Evolutionary conservation across 2,113 vertebrate species (phyloP).

Genomic region (Bos javanicus): DNA sequence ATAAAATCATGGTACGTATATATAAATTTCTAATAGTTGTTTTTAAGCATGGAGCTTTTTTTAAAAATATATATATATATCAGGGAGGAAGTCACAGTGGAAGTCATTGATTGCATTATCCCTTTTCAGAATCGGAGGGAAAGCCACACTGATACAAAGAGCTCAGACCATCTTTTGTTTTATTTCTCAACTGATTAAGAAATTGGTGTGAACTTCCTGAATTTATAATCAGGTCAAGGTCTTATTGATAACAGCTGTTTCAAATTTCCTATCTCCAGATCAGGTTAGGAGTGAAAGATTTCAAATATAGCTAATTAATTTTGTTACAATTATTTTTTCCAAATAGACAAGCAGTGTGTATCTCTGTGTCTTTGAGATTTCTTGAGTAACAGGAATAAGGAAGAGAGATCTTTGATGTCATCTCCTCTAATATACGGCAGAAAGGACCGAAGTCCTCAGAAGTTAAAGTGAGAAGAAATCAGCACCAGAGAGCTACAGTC

Average conservation of each 20-base stretch:
- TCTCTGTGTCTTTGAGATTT: not conserved
- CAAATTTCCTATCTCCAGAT: not conserved
- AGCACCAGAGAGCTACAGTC: not conserved
- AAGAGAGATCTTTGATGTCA: not conserved
- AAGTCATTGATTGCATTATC: not conserved
- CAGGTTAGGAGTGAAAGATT: not conserved
- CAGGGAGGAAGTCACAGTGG: not conserved
- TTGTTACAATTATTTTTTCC: not conserved
- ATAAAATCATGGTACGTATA: not conserved
- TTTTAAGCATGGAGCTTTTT: not conserved
- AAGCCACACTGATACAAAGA: not conserved
- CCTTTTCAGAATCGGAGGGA: not conserved
- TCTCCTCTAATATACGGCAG: not conserved
- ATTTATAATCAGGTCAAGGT: not conserved
- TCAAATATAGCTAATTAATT: not conserved
- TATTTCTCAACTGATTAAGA: conserved; percentile 9
- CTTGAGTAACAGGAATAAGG: not conserved
- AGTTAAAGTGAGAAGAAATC: not conserved
- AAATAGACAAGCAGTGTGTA: not conserved
- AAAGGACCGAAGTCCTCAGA: not conserved
- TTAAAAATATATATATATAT: not conserved
- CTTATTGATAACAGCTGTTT: not conserved
- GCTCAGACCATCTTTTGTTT: not conserved
- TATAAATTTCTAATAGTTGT: not conserved
- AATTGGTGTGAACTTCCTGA: not conserved